Base-by-base conservation (phyloP, 2,888 invertebrate genomes). In the Neria commutata region DNA sequence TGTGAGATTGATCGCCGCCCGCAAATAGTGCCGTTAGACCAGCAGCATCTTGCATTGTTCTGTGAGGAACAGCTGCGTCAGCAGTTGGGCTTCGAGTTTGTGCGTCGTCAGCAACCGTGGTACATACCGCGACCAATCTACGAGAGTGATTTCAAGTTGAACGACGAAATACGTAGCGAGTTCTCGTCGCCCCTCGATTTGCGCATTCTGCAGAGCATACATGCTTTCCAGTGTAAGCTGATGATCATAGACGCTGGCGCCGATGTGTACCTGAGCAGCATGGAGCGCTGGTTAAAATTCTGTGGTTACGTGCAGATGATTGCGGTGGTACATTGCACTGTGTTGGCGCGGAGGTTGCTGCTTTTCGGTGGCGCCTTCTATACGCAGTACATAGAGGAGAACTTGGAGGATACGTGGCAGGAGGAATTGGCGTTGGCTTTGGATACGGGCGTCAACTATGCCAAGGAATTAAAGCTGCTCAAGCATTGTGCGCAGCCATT, bases 261-360 rank as follows among this genome's bases (percentile, higher is more conserved):
- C 1, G 69, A 68, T 3, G 57, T 77, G 21, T 60, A 66, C 24
- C 54, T 65, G 10, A 58, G 65, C 0, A 67, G 72, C 21, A 62
- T 79, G 8, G 50, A 67, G 11, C 66, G 75, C n/a, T 77, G 77
- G 77, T 50, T 70, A 0, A 78, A 77, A 49, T 77, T 75, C 45
- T 65, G 71, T 1, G 63, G 67, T 0, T 79, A 71, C 54, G 66
- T 65, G 2, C 67, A 69, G 42, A 63, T 79, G 37, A 40, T 77
- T 14, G 70, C 61, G 0, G 29, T 73, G 10, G 68, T 74, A 4
- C 79, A 76, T 10, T 70, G 72, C 58, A 56, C 61, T 0, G 55
- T 64, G 0, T 63, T 76, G 14, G 66, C 67, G 54, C 64, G 69
- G 0, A 68, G 67, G 5, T 14, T 77, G 10, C 59, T 65, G 51